phyloP scores from a whole-genome alignment of 2,113 vertebrate species.

The Calonectris borealis region DNA sequence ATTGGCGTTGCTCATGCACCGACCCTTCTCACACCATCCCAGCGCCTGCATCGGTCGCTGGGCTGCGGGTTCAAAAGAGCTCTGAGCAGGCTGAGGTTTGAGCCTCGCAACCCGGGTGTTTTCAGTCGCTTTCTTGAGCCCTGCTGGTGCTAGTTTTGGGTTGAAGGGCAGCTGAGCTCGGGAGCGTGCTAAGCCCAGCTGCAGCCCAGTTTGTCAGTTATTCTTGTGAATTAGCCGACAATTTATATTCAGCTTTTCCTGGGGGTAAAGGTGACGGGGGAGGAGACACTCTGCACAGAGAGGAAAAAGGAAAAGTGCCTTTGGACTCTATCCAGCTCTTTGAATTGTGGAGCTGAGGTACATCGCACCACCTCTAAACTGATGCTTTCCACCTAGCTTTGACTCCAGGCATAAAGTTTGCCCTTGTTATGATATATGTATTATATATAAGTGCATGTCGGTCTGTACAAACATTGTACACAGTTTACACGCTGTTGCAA shows the following conservation, averaged over 20 bases:
- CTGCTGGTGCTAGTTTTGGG: neutral
- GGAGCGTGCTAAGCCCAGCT: neutral
- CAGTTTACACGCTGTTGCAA: neutral
- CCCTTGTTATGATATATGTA: neutral
- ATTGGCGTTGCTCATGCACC: fast-evolving
- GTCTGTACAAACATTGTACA: neutral
- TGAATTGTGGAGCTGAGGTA: neutral
- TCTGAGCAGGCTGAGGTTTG: neutral
- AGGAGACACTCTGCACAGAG: neutral
- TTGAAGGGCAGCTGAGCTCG: neutral
- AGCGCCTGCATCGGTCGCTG: fast-evolving
- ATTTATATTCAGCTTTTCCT: neutral
- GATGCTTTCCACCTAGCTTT: neutral
- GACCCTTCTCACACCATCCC: neutral
- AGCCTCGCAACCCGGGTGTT: neutral
- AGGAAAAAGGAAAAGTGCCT: neutral
- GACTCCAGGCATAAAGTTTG: neutral
- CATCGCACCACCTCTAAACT: neutral
- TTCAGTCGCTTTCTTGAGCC: neutral
- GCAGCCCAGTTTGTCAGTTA: neutral
- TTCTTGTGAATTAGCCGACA: constrained; percentile 1
- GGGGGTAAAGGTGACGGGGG: fast-evolving
- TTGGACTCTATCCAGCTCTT: neutral
- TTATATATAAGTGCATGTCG: neutral
- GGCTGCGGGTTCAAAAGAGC: neutral